Base-by-base conservation (phyloP, 2,888 invertebrate genomes). In the Orthonevra nobilis region DNA sequence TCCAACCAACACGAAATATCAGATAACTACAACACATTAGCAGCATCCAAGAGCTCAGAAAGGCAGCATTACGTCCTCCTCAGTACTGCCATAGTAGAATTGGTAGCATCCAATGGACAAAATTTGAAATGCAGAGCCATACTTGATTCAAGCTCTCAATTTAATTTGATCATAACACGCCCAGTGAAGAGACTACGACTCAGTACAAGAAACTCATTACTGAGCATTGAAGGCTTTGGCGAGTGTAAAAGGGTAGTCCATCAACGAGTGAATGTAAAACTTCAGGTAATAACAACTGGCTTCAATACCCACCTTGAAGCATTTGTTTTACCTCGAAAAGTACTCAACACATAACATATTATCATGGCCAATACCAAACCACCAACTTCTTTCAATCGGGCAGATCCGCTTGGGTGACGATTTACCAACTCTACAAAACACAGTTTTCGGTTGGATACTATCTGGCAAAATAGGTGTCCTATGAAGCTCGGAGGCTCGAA, bases 101-200 rank as follows among this genome's bases (percentile, higher is more conserved):
- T 56, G 46, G 28, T 46, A 3, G 17, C 28, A 7, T 17, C 3
- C 19, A 36, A 68, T 23, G 58, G 58, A 12, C 28, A 38, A 9
- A 36, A 23, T 26, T 0, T 32, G 20, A 2, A 30, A 54, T 52
- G 40, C 15, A 42, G 52, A 42, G 15, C 42, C 26, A 20, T 58
- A 12, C 14, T 48, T 3, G 52, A 61, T 48, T 60, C 50, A 2
- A 50, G 61, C 5, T 61, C 44, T 26, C 54, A 63, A 15, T 32
- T 70, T 1, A 70, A 70, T n/a, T 36, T 70, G 40, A 52, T 61
- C 3, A 63, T 42, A 20, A 12, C 14, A 26, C 48, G 12, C 32
- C 12, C 52, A 6, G 17, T 32, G 23, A 60, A 34, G 14, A 32
- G 40, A 69, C 28, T 60, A 38, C 38, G 23, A 7, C 61, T 70